Conservation (phyloP, 2,888 invertebrate species). For the Saturnia japonica region DNA sequence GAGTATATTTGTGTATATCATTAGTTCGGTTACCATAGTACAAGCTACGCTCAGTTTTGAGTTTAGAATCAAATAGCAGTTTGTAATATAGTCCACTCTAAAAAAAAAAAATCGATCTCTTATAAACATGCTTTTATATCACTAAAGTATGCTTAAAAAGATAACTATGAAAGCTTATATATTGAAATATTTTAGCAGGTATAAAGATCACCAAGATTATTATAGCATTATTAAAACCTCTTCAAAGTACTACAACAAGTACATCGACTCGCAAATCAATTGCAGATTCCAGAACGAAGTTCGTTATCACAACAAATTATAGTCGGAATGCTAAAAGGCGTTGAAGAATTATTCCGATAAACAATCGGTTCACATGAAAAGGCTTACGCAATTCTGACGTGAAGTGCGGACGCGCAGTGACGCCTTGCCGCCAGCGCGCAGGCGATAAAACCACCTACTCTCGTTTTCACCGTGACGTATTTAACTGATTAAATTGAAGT, state of each 20-base stretch:
- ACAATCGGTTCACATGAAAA: slow-evolving; percentile 42
- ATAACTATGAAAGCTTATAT: background rate
- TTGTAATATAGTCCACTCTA: background rate
- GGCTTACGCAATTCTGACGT: slow-evolving; percentile 55
- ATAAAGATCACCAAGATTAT: background rate
- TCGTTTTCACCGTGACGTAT: slow-evolving; percentile 62
- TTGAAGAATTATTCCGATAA: slow-evolving; percentile 37
- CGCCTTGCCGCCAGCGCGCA: slow-evolving; percentile 46
- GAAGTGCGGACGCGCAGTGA: slow-evolving; percentile 47
- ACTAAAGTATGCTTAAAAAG: background rate
- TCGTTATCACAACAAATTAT: slow-evolving; percentile 20
- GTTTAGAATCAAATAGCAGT: no score
- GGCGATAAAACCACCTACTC: slow-evolving; percentile 62
- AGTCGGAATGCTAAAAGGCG: slow-evolving; percentile 21
- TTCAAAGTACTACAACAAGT: background rate
- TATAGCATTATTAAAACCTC: background rate
- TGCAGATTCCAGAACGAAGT: slow-evolving; percentile 11
- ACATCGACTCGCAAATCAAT: slow-evolving; percentile 9
- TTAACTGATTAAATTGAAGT: slow-evolving; percentile 55
- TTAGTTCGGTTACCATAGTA: background rate
- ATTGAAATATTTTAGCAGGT: background rate
- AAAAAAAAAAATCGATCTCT: background rate
- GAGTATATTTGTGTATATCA: background rate
- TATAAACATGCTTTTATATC: background rate
- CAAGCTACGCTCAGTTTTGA: background rate